A percentile compares a stretch with the other conserved stretches of the same genome.
Evolutionary conservation across 1,140 invertebrate genomes (phyloP).

Genomic region (Lethrus apterus): DNA sequence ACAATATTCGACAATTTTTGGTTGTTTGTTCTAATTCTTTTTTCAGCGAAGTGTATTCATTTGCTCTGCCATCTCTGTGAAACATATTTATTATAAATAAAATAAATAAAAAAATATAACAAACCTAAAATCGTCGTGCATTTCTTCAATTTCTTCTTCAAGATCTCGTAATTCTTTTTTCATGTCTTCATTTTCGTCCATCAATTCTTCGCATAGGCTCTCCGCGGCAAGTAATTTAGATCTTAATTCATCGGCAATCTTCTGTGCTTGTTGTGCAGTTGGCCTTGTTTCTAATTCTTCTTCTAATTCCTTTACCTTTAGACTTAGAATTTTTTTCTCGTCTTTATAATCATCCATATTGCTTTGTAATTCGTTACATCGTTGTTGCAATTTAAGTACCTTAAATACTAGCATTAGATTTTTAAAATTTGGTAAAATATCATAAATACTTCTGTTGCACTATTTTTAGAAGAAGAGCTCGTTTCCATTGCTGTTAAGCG

Average conservation of each 20-base stretch:
- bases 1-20: conserved; percentile 96
- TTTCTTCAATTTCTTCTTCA: conserved; percentile 95
- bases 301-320: conserved; percentile 65
- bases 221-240: conserved; percentile 79
- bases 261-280: conserved; percentile 47
- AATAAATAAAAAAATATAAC: conserved; percentile 13
- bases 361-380: conserved; percentile 73
- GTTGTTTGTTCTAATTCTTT: conserved; percentile 91
- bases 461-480: conserved; percentile 60
- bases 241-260: conserved; percentile 59
- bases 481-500: conserved; percentile 68
- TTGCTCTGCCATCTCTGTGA: conserved; percentile 86
- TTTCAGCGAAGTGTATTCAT: conserved; percentile 91
- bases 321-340: conserved; percentile 70
- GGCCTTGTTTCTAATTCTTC: conserved; percentile 52
- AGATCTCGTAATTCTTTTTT: conserved; percentile 89
- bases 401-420: not conserved
- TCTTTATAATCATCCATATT: conserved; percentile 70
- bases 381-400: conserved; percentile 63
- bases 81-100: not conserved
- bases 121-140: conserved; percentile 90
- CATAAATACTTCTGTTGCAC: conserved; percentile 52
- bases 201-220: conserved; percentile 82
- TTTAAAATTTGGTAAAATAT: not conserved
- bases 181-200: conserved; percentile 95